phyloP scores from a whole-genome alignment of 2,797 vertebrate species.

The Lepus townsendii region DNA sequence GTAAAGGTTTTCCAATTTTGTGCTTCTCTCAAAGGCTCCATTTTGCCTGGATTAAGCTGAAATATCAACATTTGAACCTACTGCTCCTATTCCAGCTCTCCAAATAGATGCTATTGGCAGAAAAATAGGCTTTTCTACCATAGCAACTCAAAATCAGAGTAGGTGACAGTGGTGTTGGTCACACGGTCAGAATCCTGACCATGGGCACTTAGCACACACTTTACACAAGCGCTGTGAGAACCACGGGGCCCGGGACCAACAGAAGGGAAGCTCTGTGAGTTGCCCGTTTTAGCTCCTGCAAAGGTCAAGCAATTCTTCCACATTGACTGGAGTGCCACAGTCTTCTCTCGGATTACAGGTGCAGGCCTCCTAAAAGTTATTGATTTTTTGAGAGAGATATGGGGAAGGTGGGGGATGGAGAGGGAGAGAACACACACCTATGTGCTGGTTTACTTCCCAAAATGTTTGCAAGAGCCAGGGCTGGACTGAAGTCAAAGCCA shows the following conservation, averaged over 20 bases:
- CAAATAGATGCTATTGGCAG: conserved; percentile 60
- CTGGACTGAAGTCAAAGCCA: no score
- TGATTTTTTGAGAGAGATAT: no score
- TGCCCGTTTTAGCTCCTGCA: neutral
- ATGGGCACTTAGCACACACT: neutral
- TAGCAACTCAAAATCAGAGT: conserved; percentile 32
- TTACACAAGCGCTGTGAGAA: neutral
- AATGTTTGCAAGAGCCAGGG: no score
- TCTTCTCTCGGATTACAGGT: neutral
- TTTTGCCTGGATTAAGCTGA: conserved; percentile 67
- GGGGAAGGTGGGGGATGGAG: no score
- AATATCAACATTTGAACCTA: conserved; percentile 61
- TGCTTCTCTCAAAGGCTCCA: conserved; percentile 59
- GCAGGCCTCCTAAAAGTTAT: neutral
- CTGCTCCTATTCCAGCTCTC: neutral
- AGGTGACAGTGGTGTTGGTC: neutral
- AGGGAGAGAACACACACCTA: no score
- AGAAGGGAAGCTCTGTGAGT: neutral
- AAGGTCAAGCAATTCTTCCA: neutral
- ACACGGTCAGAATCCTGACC: neutral
- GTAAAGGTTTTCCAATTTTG: conserved; percentile 74
- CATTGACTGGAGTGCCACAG: rapidly evolving
- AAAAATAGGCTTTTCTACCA: conserved; percentile 48
- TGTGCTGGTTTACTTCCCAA: no score
- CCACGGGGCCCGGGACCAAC: neutral